phyloP scores from a whole-genome alignment of 2,888 invertebrate species.

The Drosophila recens region DNA sequence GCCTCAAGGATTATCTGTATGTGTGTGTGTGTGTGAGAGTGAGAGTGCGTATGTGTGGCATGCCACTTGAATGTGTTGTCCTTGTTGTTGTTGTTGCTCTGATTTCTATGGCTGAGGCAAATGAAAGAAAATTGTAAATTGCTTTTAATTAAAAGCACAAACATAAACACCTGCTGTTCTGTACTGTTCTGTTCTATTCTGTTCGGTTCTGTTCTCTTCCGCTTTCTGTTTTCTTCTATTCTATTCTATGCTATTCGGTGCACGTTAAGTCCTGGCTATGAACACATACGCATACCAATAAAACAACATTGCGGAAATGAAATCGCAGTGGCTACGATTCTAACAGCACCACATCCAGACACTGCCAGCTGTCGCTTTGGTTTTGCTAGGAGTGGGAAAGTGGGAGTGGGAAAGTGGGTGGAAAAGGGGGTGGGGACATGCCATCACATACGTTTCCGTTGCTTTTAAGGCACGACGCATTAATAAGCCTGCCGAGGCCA shows the following conservation, averaged over 20 bases:
- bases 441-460: slow-evolving; percentile 18
- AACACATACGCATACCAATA: slow-evolving; percentile 46
- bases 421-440: background rate
- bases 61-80: background rate
- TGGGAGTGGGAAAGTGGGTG: background rate
- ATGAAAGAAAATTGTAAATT: slow-evolving; percentile 80
- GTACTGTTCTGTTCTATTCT: slow-evolving; percentile 8
- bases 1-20: slow-evolving; percentile 11
- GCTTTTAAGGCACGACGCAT: slow-evolving; percentile 45
- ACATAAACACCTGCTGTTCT: slow-evolving; percentile 78
- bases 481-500: slow-evolving; percentile 45
- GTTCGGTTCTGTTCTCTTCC: no score
- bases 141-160: slow-evolving; percentile 83
- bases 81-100: slow-evolving; percentile 22
- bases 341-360: slow-evolving; percentile 22
- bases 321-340: slow-evolving; percentile 67
- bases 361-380: slow-evolving; percentile 11
- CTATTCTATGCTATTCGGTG: slow-evolving; percentile 6
- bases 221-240: background rate
- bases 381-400: background rate
- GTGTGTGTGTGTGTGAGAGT: slow-evolving; percentile 1
- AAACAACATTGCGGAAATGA: slow-evolving; percentile 68
- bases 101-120: slow-evolving; percentile 60
- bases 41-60: slow-evolving; percentile 3
- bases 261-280: slow-evolving; percentile 7